A percentile compares a stretch with the other conserved stretches of the same genome.
Conservation (phyloP, 2,113 vertebrate genomes). For the Peromyscus californicus region DNA sequence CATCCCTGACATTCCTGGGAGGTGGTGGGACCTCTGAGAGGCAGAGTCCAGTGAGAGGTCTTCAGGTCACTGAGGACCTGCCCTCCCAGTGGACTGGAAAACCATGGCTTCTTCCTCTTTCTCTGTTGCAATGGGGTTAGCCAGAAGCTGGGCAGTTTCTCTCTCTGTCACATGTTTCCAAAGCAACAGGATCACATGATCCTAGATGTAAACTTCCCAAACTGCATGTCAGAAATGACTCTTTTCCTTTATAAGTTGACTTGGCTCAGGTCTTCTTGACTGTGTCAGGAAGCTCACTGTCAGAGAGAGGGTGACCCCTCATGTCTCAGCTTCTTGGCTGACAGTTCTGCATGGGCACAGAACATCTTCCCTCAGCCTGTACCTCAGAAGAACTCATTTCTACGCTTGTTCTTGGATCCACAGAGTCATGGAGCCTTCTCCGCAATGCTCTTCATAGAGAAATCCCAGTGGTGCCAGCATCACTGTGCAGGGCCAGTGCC, state of each 20-base stretch:
- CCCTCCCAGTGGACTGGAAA: neutral
- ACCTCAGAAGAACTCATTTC: neutral
- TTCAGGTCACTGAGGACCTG: neutral
- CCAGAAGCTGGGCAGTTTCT: neutral
- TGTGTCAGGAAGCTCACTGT: neutral
- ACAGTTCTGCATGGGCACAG: neutral
- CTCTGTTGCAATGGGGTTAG: neutral
- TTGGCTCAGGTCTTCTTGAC: neutral
- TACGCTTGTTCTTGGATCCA: neutral
- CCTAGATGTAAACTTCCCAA: neutral
- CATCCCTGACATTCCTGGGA: neutral
- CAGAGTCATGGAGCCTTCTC: neutral
- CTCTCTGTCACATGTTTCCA: neutral
- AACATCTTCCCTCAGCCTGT: accelerated
- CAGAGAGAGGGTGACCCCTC: neutral
- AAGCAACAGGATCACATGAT: neutral
- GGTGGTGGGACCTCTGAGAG: neutral
- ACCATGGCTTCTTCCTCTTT: neutral
- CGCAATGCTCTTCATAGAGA: neutral
- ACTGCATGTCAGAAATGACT: neutral
- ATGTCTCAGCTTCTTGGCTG: too few species aligned
- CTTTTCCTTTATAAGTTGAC: neutral
- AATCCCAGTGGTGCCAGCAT: too few species aligned
- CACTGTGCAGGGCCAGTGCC: neutral
- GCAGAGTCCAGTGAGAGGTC: neutral